Conservation (phyloP, 2,888 invertebrate genomes). For the Drosophila emarginata region DNA sequence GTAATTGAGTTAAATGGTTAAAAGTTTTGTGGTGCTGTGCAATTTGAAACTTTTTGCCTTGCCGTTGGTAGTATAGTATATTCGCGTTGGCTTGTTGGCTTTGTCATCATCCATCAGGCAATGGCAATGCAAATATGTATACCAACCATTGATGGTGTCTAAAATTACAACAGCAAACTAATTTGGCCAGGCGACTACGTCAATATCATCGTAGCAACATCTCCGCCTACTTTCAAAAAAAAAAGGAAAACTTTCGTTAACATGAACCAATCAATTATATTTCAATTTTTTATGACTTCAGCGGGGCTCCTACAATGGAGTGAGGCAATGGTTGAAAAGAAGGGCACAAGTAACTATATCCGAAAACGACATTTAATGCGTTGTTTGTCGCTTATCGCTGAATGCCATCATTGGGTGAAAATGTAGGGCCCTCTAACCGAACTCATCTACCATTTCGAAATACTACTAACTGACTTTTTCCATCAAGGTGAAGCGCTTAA, state of each 20-base stretch:
- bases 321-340: neutral
- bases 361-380: slow-evolving; percentile 42
- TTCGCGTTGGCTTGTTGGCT: slow-evolving; percentile 17
- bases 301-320: slow-evolving; percentile 24
- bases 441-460: no score
- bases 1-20: slow-evolving; percentile 65
- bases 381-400: slow-evolving; percentile 57
- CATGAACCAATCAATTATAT: slow-evolving; percentile 75
- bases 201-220: slow-evolving; percentile 41
- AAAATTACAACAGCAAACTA: slow-evolving; percentile 59
- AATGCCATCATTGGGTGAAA: slow-evolving; percentile 44
- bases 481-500: slow-evolving; percentile 21
- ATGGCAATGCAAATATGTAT: slow-evolving; percentile 18
- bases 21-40: slow-evolving; percentile 42
- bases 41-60: slow-evolving; percentile 45
- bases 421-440: slow-evolving; percentile 7
- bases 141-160: slow-evolving; percentile 50
- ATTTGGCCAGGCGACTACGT: slow-evolving; percentile 65
- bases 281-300: slow-evolving; percentile 66
- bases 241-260: slow-evolving; percentile 31
- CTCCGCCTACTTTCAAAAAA: neutral
- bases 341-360: slow-evolving; percentile 1
- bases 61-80: slow-evolving; percentile 6
- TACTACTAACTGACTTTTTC: neutral
- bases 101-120: slow-evolving; percentile 32